Evolutionary conservation across 2,797 vertebrate genomes (phyloP), one percentile per base, ranked within the genome.

Genomic region (Typhlichthys eigenmanni): DNA sequence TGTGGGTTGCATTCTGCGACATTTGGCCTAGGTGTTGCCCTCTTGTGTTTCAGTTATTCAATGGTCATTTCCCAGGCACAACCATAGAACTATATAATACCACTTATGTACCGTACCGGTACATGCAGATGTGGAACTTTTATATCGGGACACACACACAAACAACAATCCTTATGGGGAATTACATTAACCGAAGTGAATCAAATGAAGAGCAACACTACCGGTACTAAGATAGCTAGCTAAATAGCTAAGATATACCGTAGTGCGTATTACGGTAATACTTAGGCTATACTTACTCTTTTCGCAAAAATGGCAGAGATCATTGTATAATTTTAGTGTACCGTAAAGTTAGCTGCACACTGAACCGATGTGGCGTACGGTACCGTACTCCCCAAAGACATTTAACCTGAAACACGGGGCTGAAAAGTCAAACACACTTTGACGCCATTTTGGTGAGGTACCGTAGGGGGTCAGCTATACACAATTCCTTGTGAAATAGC

Each of bases 211-310:
- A 29, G 29, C 13, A 55, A 55, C 29, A 34, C 11, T n/a, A 38
- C 32, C 14, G 8, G 54, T 55, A 14, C 13, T 11, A 4, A 54
- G 11, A 5, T 55, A n/a, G 24, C 53, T 55, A 34, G 53, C 53
- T 34, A 34, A 53, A 24, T 13, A 32, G 54, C 58, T 32, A 11
- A n/a, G 9, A 10, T 29, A 53, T 24, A 29, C 24, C 24, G 24
- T 29, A 29, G 4, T 29, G 24, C 24, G 24, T 29, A 29, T 29
- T 29, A 29, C 24, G 24, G 24, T 29, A 29, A 29, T 29, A 29
- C 24, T 4, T 29, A 29, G 24, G 24, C 24, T 29, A 2, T 43
- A 88, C 91, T 91, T 60, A 92, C 91, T 68, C 70, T 84, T 67
- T 67, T 90, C 1, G 73, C 69, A 43, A 75, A 8, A 11, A 75